A percentile compares a stretch with the other conserved stretches of the same genome.
phyloP scores from a whole-genome alignment of 92 coral and sea anemone genomes.

The Desmophyllum pertusum region DNA sequence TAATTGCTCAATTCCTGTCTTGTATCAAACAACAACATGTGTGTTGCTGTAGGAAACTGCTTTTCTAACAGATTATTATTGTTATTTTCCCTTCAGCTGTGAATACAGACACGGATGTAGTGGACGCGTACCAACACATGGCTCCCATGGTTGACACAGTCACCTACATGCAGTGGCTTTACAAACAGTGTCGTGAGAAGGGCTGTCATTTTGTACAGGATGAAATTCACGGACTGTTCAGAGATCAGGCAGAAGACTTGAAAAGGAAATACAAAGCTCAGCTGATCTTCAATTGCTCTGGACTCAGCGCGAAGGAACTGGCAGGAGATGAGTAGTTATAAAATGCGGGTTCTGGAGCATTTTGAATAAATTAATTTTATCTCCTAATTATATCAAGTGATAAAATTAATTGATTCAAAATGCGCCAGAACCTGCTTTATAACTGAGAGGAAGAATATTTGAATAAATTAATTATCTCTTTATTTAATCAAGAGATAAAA shows the following conservation, averaged over 20 bases:
- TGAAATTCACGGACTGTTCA: conserved; percentile 49
- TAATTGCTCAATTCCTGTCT: no score
- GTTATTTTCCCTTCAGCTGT: conserved; percentile 17
- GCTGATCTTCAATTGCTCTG: conserved; percentile 62
- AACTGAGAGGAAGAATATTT: no score
- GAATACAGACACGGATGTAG: conserved; percentile 44
- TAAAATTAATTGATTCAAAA: no score
- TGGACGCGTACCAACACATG: conserved; percentile 58
- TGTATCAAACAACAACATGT: no score
- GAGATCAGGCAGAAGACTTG: conserved; percentile 50
- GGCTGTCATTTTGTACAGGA: conserved; percentile 58
- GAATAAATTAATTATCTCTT: no score
- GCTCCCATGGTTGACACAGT: conserved; percentile 60
- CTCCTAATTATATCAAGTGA: no score
- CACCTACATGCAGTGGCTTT: conserved; percentile 62
- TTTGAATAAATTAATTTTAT: no score
- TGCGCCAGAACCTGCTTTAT: no score
- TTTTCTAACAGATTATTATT: no score
- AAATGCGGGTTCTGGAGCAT: no score
- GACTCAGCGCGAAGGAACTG: conserved; percentile 66
- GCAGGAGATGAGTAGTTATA: conserved; percentile 70
- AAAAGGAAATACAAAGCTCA: conserved; percentile 55
- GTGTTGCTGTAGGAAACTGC: no score
- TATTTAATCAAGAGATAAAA: no score
- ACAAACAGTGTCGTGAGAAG: conserved; percentile 58